Percentiles rank a stretch among this genome's conserved stretches.
phyloP scores from a whole-genome alignment of 2,888 invertebrate genomes.

The Rutpela maculata region DNA sequence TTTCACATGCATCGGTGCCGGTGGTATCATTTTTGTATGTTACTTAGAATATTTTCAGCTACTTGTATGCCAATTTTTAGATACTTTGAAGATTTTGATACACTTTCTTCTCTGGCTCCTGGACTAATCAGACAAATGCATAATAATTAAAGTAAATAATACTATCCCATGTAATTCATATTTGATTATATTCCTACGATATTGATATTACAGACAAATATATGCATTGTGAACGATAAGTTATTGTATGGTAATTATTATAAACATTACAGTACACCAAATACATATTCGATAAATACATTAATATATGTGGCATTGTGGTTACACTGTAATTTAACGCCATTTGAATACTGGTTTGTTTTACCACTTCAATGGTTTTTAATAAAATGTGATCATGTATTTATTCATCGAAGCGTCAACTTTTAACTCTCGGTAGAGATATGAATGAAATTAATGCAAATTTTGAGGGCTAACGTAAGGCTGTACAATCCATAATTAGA shows the following conservation, averaged over 20 bases:
- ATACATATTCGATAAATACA: constrained; percentile 35
- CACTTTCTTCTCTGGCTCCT: background rate
- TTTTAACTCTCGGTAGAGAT: constrained; percentile 12
- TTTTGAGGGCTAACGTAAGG: constrained; percentile 17
- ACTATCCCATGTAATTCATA: constrained; percentile 39
- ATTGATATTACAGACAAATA: constrained; percentile 50
- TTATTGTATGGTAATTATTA: constrained; percentile 54
- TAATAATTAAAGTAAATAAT: constrained; percentile 9
- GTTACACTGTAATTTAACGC: constrained; percentile 34
- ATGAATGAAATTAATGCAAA: constrained; percentile 37
- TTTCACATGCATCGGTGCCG: no score
- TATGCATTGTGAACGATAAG: constrained; percentile 45
- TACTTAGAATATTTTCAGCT: no score
- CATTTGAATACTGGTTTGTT: constrained; percentile 26
- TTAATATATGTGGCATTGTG: constrained; percentile 29
- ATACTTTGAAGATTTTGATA: no score
- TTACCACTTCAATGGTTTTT: constrained; percentile 28
- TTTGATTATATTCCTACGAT: constrained; percentile 44
- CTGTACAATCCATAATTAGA: constrained; percentile 21
- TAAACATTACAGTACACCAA: constrained; percentile 40
- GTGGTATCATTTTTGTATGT: no score
- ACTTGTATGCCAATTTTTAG: no score
- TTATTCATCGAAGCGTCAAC: constrained; percentile 33
- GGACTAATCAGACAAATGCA: background rate
- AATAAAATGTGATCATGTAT: constrained; percentile 29